Evolutionary conservation across 2,113 vertebrate species (phyloP), one percentile per base, ranked within the genome.

Genomic region (Ictalurus punctatus): DNA sequence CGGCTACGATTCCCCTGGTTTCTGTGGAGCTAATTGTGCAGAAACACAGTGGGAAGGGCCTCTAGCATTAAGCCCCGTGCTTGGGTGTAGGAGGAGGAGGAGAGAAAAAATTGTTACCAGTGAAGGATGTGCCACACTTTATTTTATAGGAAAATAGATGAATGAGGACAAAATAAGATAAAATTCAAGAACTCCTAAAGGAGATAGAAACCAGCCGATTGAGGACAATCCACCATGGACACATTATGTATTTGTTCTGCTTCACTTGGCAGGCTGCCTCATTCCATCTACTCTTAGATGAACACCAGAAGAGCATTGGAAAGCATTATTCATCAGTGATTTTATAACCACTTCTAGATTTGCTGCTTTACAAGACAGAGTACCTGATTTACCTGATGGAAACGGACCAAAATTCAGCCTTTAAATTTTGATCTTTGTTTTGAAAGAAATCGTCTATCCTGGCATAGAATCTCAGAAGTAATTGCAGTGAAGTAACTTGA

Each of bases 11-110:
- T 92, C 91, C 89, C 88, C 89, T 84, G 89, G 90, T 89, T 92
- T 92, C 91, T 93, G 91, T 90, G 90, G 91, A 93, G 92, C 92
- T 94, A 94, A 94, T 94, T 94, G 92, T 93, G 91, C 91, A 92
- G 91, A 92, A 92, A 93, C 87, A 21, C 87, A 88, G 93, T 89
- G 83, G 92, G 93, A 91, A 85, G 90, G 92, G 86, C 92, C 84
- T 23, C 85, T 89, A 79, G 85, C 91, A 91, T 93, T 93, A 93
- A 87, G 91, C 90, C 88, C 54, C 44, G 52, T 81, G 76, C 90
- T 92, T 87, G 86, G 89, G 91, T 89, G 88, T 86, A 76, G 67
- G 89, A 87, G 86, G 73, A 48, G 6, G 44, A 40, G 84, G 84
- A 85, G 85, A 71, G 88, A 59, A 87, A 85, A 30, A n/a, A 90